phyloP scores from a whole-genome alignment of 2,888 invertebrate genomes.

The Leptopilina drosophilae region DNA sequence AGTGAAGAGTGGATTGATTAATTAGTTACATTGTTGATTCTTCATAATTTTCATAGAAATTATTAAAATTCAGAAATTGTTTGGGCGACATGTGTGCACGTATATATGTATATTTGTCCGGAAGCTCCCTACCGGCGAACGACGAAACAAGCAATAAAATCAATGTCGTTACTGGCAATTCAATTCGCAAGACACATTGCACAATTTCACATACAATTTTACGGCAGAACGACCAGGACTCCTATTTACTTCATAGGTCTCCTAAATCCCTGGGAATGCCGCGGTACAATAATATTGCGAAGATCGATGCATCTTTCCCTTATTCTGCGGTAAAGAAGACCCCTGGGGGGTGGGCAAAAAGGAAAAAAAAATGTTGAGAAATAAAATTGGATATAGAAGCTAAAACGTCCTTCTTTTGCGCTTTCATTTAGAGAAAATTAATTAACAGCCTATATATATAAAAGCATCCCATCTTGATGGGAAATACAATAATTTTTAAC shows the following conservation, averaged over 20 bases:
- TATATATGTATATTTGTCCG: conserved; percentile 31
- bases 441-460: conserved; percentile 19
- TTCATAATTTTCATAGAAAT: no score
- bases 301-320: conserved; percentile 59
- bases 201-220: conserved; percentile 77
- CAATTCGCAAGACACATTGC: conserved; percentile 77
- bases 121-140: conserved; percentile 46
- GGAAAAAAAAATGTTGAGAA: conserved; percentile 4
- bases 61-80: no score
- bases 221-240: conserved; percentile 76
- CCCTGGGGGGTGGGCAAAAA: not conserved
- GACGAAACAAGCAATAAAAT: conserved; percentile 77
- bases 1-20: no score
- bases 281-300: conserved; percentile 60
- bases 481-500: conserved; percentile 25
- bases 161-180: conserved; percentile 77
- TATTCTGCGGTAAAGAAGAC: conserved; percentile 16
- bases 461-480: not conserved
- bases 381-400: conserved; percentile 32
- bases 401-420: not conserved
- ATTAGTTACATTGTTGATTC: no score
- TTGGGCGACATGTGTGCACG: not conserved
- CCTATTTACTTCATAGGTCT: conserved; percentile 75
- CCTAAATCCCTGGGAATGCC: conserved; percentile 67
- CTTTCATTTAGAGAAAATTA: conserved; percentile 21